Conservation (phyloP, 2,888 invertebrate genomes). For the Lordiphosa fenestrarum region DNA sequence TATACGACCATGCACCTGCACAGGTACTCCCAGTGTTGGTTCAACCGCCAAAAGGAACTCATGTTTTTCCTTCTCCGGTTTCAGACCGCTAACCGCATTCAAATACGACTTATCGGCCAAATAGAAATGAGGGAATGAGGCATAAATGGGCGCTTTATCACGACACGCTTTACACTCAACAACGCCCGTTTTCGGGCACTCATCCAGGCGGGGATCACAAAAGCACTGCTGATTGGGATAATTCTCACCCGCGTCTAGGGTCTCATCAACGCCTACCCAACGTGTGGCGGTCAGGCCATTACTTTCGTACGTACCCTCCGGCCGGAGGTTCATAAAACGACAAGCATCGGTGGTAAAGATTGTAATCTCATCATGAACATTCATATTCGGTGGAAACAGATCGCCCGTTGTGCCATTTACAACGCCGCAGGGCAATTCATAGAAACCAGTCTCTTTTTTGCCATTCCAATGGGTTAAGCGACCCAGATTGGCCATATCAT, state of each 20-base stretch:
- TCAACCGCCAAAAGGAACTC: slow-evolving; percentile 86
- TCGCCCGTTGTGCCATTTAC: slow-evolving; percentile 90
- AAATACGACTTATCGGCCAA: slow-evolving; percentile 86
- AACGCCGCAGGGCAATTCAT: slow-evolving; percentile 84
- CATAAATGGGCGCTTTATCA: slow-evolving; percentile 90
- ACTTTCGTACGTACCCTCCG: slow-evolving; percentile 48
- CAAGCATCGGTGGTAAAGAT: slow-evolving; percentile 90
- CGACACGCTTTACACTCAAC: slow-evolving; percentile 88
- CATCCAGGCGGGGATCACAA: slow-evolving; percentile 82
- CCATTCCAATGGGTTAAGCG: slow-evolving; percentile 87
- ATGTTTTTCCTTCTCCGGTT: slow-evolving; percentile 84
- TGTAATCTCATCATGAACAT: slow-evolving; percentile 82
- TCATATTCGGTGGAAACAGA: slow-evolving; percentile 86
- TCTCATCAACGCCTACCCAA: slow-evolving; percentile 83
- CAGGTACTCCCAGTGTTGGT: slow-evolving; percentile 89
- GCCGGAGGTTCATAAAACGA: slow-evolving; percentile 83
- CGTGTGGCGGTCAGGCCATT: slow-evolving; percentile 70
- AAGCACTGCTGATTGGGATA: slow-evolving; percentile 85
- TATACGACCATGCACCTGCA: slow-evolving; percentile 86
- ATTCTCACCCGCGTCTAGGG: slow-evolving; percentile 87
- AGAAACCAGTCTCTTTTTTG: slow-evolving; percentile 82
- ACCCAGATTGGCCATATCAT: slow-evolving; percentile 85
- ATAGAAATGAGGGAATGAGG: slow-evolving; percentile 91
- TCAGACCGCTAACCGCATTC: slow-evolving; percentile 84
- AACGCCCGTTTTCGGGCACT: slow-evolving; percentile 83